These are phyloP conservation scores for Colletes latitarsis DNA, from an alignment of 1,140 invertebrate genomes.

Conservation along the genomic window DNA sequence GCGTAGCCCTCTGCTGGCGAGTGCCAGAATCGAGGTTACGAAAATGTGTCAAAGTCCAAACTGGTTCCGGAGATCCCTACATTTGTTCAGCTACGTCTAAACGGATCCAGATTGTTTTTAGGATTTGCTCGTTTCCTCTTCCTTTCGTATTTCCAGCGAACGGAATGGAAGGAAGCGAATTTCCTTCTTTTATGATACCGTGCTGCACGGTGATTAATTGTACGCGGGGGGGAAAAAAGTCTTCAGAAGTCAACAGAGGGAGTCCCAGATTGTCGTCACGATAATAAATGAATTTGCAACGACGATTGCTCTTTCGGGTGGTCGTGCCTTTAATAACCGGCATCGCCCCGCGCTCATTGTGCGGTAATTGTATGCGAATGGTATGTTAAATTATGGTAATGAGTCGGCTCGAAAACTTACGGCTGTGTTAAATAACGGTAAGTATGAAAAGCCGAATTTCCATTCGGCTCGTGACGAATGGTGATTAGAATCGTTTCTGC, in stretches of 20 bases:
- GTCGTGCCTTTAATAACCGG: constrained; percentile 48
- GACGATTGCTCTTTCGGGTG: constrained; percentile 38
- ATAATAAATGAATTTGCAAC: constrained; percentile 53
- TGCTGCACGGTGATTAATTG: background rate
- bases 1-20: no score
- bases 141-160: background rate
- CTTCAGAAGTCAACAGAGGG: background rate
- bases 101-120: no score
- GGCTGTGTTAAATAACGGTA: constrained; percentile 63
- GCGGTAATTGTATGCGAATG: constrained; percentile 63
- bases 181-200: background rate
- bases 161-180: background rate
- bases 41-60: no score
- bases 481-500: constrained; percentile 63
- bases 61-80: background rate
- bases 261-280: constrained; percentile 37
- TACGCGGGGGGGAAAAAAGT: background rate
- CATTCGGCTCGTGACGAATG: constrained; percentile 61
- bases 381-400: constrained; percentile 71
- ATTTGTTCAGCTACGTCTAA: background rate
- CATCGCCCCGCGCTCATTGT: constrained; percentile 37
- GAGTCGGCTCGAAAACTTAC: constrained; percentile 61
- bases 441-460: constrained; percentile 63
- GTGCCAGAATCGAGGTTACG: no score
- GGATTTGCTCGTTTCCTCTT: no score